Conservation (phyloP, 2,797 vertebrate species). For the Harpagifer antarcticus region DNA sequence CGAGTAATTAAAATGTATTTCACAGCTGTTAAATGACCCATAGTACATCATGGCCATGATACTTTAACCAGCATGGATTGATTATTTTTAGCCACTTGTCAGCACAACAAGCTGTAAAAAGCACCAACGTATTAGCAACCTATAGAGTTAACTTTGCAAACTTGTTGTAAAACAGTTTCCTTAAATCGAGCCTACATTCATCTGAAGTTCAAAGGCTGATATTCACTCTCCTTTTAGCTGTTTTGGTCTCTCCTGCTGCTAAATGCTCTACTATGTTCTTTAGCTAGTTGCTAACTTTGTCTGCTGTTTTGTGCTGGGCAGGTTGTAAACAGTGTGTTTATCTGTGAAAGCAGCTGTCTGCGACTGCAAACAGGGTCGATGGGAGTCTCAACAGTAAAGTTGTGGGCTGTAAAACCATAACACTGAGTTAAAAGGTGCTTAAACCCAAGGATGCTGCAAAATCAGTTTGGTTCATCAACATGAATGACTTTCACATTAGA, state of each 20-base stretch:
- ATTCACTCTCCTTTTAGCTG: background rate
- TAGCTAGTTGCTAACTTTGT: conserved; percentile 3
- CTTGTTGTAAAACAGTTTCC: background rate
- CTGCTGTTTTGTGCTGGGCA: background rate
- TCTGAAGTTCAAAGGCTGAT: background rate
- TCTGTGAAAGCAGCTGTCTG: background rate
- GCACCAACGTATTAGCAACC: background rate
- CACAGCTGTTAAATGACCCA: background rate
- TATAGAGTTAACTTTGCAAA: background rate
- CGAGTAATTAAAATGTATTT: conserved; percentile 12
- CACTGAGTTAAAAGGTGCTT: background rate
- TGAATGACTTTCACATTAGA: background rate
- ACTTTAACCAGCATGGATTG: background rate
- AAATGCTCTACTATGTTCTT: background rate
- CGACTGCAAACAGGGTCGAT: background rate
- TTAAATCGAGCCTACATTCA: background rate
- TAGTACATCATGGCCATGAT: background rate
- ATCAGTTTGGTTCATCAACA: background rate
- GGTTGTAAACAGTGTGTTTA: background rate
- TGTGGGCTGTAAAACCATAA: background rate
- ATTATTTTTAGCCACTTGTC: background rate
- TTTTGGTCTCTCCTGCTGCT: background rate
- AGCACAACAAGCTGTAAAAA: background rate
- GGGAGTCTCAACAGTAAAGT: background rate
- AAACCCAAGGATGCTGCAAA: background rate